Evolutionary conservation across 1,140 invertebrate species (phyloP).

Genomic region (Lycorma delicatula): DNA sequence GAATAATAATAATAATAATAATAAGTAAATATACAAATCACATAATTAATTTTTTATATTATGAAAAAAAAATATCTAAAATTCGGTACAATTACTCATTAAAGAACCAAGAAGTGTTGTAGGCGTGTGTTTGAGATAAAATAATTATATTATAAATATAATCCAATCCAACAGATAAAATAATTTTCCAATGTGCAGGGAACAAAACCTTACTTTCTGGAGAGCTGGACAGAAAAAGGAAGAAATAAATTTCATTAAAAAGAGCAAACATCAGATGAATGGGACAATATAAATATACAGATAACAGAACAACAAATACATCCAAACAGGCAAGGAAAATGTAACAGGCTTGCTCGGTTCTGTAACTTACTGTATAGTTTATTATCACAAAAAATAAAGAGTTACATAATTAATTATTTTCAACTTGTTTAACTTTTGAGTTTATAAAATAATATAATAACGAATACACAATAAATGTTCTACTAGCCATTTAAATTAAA

Average conservation of each 20-base stretch:
- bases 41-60: not conserved
- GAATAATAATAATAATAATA: not conserved
- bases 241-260: not conserved
- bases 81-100: conserved; percentile 1
- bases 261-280: not conserved
- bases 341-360: too few relatives aligned
- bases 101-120: too few relatives aligned
- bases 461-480: too few relatives aligned
- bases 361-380: too few relatives aligned
- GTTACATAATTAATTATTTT: too few relatives aligned
- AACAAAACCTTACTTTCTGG: conserved; percentile 7
- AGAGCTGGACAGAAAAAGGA: conserved; percentile 1
- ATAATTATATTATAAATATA: too few relatives aligned
- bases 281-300: not conserved
- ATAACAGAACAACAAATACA: conserved; percentile 5
- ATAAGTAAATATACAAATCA: not conserved
- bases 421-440: too few relatives aligned
- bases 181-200: not conserved
- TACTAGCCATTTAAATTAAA: too few relatives aligned
- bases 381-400: too few relatives aligned
- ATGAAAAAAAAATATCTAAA: conserved; percentile 4
- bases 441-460: too few relatives aligned
- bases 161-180: too few relatives aligned
- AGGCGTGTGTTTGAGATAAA: not conserved
- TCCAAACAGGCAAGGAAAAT: conserved; percentile 10